These are phyloP conservation scores for Plebejus melissa DNA, from an alignment of 2,888 invertebrate genomes.

Conservation along the genomic window DNA sequence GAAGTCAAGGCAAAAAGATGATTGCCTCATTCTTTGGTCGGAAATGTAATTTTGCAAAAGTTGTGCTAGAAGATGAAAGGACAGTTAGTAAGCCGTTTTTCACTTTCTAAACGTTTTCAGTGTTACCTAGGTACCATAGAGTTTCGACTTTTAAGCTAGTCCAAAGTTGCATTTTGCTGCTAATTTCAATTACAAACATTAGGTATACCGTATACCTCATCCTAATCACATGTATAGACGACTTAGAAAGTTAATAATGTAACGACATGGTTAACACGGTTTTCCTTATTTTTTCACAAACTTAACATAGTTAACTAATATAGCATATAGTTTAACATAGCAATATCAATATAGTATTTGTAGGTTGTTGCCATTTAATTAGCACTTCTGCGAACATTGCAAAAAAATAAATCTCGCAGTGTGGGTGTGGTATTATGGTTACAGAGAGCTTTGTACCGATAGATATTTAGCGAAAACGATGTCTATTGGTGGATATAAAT, in stretches of 20 bases:
- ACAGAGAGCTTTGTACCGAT: background rate
- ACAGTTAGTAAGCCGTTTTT: too few species aligned
- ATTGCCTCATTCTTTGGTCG: too few species aligned
- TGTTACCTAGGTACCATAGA: background rate
- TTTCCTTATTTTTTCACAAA: background rate
- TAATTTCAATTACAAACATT: background rate
- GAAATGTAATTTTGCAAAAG: too few species aligned
- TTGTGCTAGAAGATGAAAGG: too few species aligned
- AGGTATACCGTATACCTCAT: background rate
- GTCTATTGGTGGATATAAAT: constrained; percentile 34
- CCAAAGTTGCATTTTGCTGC: background rate
- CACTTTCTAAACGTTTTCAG: too few species aligned
- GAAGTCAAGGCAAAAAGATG: too few species aligned
- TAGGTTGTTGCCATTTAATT: constrained; percentile 6
- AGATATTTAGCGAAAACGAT: constrained; percentile 8
- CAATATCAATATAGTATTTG: background rate
- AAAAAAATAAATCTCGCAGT: background rate
- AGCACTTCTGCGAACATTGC: background rate
- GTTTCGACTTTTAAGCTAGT: background rate
- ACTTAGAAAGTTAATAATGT: too few species aligned
- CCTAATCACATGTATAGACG: too few species aligned
- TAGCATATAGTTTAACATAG: background rate
- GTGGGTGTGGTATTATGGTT: constrained; percentile 15
- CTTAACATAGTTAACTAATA: background rate
- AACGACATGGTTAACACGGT: background rate